Percentiles rank a stretch among this genome's conserved stretches.
These are phyloP conservation scores for Tenthredo mesomela DNA, from an alignment of 2,888 invertebrate species.

Conservation along the genomic window DNA sequence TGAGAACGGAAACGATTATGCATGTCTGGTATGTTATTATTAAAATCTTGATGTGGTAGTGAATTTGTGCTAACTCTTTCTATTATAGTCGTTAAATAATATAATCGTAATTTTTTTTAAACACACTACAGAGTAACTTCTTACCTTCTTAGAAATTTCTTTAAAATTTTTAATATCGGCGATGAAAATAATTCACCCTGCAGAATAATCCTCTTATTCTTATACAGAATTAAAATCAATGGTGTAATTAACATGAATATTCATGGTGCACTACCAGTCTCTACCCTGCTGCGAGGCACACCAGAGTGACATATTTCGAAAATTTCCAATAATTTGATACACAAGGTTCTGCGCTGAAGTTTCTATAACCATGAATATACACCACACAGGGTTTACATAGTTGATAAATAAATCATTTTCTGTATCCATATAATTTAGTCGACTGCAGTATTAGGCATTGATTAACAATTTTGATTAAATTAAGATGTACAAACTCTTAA, in stretches of 20 bases:
- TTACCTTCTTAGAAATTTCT: neutral
- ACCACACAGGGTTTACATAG: neutral
- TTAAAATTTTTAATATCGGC: no score
- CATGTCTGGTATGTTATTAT: neutral
- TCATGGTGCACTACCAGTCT: neutral
- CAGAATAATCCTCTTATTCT: neutral
- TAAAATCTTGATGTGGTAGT: neutral
- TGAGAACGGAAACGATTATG: slow-evolving; percentile 37
- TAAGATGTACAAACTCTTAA: neutral
- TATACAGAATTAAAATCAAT: neutral
- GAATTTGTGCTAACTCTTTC: neutral
- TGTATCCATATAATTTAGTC: neutral
- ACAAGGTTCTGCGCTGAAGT: neutral
- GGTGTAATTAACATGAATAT: neutral
- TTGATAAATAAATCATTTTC: neutral
- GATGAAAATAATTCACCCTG: neutral
- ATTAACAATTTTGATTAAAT: neutral
- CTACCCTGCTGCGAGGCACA: neutral
- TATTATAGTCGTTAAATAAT: neutral
- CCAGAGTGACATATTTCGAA: neutral
- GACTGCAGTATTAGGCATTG: neutral
- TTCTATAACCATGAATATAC: neutral
- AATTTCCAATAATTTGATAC: slow-evolving; percentile 43
- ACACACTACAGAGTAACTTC: neutral
- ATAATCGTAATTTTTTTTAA: no score